Evolutionary conservation across 2,113 vertebrate species (phyloP), one percentile per base, ranked within the genome.

Genomic region (Mellivora capensis): DNA sequence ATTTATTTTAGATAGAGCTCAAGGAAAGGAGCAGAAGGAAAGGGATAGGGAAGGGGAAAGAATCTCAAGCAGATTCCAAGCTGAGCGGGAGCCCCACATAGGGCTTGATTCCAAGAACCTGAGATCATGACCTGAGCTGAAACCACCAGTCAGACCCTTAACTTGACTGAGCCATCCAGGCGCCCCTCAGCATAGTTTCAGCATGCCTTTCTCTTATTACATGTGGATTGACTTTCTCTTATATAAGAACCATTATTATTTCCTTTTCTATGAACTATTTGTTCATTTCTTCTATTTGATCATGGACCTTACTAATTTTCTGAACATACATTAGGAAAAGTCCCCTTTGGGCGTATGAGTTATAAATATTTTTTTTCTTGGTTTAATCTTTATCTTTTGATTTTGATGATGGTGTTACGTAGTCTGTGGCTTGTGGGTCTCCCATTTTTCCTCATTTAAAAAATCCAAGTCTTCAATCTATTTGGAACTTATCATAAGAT

Each of bases 311-410:
- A 84, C 4, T 85, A 67, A 81, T 71, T 88, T 91, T 72, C 83
- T 90, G 49, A 97, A 31, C 61, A 79, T 39, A 84, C 5, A 52
- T 5, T 82, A 85, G 44, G 52, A 87, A 93, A 79, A 90, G n/a
- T 49, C 90, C 6, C 21, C 37, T 74, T 67, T 74, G 27, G 57
- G 71, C 5, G 21, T n/a, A 31, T 86, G 31, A 57, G 21, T 52
- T 76, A 79, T 52, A 91, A n/a, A 59, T 49, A 6, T n/a, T 77
- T 79, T 85, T 84, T 42, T 62, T 64, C 34, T 42, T 42, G 39
- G 9, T 94, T 87, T 96, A 13, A 82, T 76, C 8, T 71, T 96
- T 54, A 21, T 57, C 44, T 83, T 96, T 92, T 82, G 57, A 82
- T 37, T 69, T 64, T 47, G 7, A 31, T 85, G 67, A 87, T 29